Base-by-base conservation (phyloP, 1,140 invertebrate genomes). In the Magallana angulata region DNA sequence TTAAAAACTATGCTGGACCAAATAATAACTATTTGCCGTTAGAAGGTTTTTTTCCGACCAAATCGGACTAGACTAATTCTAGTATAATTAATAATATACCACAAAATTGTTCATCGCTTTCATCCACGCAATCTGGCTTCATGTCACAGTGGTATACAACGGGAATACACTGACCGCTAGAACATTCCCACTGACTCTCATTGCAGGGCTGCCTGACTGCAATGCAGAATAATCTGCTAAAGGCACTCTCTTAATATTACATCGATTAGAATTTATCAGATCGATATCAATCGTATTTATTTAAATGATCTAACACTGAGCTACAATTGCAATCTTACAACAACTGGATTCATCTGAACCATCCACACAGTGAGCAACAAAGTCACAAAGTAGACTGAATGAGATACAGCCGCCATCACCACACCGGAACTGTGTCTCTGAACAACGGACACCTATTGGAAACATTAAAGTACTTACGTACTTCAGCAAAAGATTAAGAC, bases 331-430 rank as follows among this genome's bases (percentile, higher is more conserved):
- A 48, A 2, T 48, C 89, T 86, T 89, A 93, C 91, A 90, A 89
- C 93, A 94, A 7, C 56, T 12, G 16, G 24, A 85, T 83, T 94
- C 94, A 88, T 94, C 94, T 57, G 90, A 88, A 1, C 83, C 86
- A 88, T 93, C 92, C 30, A 64, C 30, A 87, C 94, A 94, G 91
- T 96, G 95, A 14, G 82, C 30, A 0, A 93, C 94, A 92, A 97
- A 98, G 93, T 97, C 96, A 90, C 97, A 98, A 4, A 92, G 89
- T 64, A 90, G 87, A n/a, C 85, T 60, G 14, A 91, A 60, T 12
- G 89, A 87, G 24, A 94, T 90, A 90, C 93, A 93, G 12, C 82
- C 82, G 30, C 90, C 90, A 83, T 81, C 16, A 36, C 7, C 18
- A 64, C 86, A 82, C 2, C 56, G 57, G 30, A 80, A 85, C 57